Conservation (phyloP, 2,888 invertebrate species). For the Hypomecis punctinalis region DNA sequence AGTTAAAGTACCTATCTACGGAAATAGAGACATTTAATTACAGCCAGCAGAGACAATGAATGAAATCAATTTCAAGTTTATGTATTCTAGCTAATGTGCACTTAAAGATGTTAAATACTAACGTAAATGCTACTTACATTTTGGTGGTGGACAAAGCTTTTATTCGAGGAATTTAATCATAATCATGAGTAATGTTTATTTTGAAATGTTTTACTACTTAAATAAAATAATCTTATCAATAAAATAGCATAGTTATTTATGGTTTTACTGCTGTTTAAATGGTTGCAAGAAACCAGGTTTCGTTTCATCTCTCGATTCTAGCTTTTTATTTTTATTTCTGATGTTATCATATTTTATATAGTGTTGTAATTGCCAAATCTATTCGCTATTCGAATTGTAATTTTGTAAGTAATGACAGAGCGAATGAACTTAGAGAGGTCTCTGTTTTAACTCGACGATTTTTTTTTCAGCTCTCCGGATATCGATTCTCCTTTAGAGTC, state of each 20-base stretch:
- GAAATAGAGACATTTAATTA: conserved; percentile 47
- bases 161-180: conserved; percentile 71
- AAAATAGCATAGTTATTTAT: conserved; percentile 62
- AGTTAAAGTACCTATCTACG: conserved; percentile 47
- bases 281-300: conserved; percentile 4
- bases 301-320: no score
- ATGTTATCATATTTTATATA: no score
- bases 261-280: conserved; percentile 63
- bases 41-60: conserved; percentile 44
- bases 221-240: conserved; percentile 51
- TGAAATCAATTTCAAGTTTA: conserved; percentile 46
- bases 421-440: no score
- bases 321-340: no score
- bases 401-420: no score
- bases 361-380: no score
- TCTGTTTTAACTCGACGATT: no score
- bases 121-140: conserved; percentile 71
- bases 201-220: conserved; percentile 66
- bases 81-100: conserved; percentile 49
- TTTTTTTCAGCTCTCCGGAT: no score
- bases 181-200: conserved; percentile 73
- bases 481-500: no score
- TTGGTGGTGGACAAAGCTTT: conserved; percentile 77
- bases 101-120: conserved; percentile 61
- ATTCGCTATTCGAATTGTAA: no score